A percentile compares a stretch with the other conserved stretches of the same genome.
Conservation (phyloP, 2,113 vertebrate genomes). For the Tetrax tetrax region DNA sequence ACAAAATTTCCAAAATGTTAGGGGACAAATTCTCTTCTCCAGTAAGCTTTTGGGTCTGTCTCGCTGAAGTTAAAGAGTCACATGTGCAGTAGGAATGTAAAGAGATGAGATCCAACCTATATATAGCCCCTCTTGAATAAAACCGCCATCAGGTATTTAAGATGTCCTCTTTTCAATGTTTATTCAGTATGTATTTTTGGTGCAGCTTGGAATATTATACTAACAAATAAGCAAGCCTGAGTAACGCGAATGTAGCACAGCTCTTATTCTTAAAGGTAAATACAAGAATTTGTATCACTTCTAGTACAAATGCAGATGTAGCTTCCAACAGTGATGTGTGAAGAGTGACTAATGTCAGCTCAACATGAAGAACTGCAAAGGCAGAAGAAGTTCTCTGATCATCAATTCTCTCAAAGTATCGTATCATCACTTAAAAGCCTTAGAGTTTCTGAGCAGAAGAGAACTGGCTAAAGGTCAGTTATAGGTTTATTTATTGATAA, state of each 20-base stretch:
- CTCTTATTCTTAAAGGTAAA: neutral
- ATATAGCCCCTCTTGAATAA: neutral
- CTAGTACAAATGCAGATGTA: neutral
- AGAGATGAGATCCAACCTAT: neutral
- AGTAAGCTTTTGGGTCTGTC: neutral
- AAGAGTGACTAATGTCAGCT: neutral
- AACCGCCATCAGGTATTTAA: neutral
- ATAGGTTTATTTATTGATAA: neutral
- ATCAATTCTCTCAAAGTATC: neutral
- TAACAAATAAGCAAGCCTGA: conserved; percentile 14
- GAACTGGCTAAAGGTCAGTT: neutral
- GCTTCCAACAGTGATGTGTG: neutral
- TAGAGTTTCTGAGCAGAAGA: neutral
- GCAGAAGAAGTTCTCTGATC: neutral
- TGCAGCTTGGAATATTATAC: conserved; percentile 9
- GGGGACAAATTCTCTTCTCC: neutral
- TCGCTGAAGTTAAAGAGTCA: neutral
- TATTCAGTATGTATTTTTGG: conserved; percentile 21
- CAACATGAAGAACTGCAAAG: conserved; percentile 9
- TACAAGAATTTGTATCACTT: neutral
- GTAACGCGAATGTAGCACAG: neutral
- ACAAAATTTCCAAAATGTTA: neutral
- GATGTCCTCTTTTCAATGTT: neutral
- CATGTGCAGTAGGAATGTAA: neutral
- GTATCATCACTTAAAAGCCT: neutral